Conservation (phyloP, 37 sponge, comb jelly and placozoan species). For the Ianthella basta region DNA sequence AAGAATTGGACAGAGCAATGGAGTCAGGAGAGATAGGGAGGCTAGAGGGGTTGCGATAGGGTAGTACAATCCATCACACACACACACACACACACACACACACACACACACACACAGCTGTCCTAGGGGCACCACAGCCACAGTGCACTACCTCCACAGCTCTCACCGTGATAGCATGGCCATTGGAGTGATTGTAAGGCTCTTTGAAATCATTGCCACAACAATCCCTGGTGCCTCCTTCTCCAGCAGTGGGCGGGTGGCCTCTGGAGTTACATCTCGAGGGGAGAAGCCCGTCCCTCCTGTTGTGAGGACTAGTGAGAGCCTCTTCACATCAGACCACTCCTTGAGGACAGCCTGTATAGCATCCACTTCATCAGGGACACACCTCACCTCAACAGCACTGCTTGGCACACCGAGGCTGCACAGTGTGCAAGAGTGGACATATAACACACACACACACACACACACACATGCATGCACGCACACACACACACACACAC, state of each 20-base stretch:
- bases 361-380: constrained; percentile 55
- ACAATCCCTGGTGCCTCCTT: constrained; percentile 88
- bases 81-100: no score
- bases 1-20: no score
- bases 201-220: constrained; percentile 79
- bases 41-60: not conserved
- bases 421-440: not conserved
- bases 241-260: constrained; percentile 80
- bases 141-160: no score
- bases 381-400: constrained; percentile 41
- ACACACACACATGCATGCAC: not conserved
- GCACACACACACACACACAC: not conserved
- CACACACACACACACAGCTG: no score
- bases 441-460: not conserved
- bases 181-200: constrained; percentile 85
- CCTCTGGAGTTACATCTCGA: constrained; percentile 98
- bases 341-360: constrained; percentile 63
- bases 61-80: no score
- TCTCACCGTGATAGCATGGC: constrained; percentile 94
- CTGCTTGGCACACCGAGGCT: constrained; percentile 10
- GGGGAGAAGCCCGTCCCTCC: constrained; percentile 98
- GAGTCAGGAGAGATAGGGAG: not conserved
- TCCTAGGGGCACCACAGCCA: no score
- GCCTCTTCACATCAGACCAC: constrained; percentile 68
- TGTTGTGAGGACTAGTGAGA: constrained; percentile 85